A percentile compares a stretch with the other conserved stretches of the same genome.
Evolutionary conservation across 23 tunicate species (phyloP).

Genomic region (Aplidium turbinatum): DNA sequence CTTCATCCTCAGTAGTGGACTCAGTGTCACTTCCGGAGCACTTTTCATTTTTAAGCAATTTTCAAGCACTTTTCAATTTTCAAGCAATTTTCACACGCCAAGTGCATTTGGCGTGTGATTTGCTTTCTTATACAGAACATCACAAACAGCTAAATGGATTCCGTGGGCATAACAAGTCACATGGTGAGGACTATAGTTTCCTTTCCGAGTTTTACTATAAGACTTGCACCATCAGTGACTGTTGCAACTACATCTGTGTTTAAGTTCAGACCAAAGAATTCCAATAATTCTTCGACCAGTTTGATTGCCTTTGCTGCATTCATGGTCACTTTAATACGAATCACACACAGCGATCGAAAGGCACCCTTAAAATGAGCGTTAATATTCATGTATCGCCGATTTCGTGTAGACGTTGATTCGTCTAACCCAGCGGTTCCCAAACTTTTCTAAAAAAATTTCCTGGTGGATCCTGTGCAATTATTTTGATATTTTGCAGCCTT

Average conservation of each 20-base stretch:
- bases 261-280: slow-evolving; percentile 37
- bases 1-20: slow-evolving; percentile 27
- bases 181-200: slow-evolving; percentile 27
- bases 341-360: slow-evolving; percentile 8
- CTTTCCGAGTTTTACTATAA: slow-evolving; percentile 24
- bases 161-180: slow-evolving; percentile 35
- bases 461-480: no score
- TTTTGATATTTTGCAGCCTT: no score
- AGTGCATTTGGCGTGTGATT: no score
- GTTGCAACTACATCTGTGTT: slow-evolving; percentile 41
- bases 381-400: slow-evolving; percentile 36
- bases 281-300: slow-evolving; percentile 43
- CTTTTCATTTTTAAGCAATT: not conserved
- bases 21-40: slow-evolving; percentile 25
- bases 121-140: slow-evolving; percentile 29
- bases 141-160: slow-evolving; percentile 29
- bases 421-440: no score
- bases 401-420: slow-evolving; percentile 15
- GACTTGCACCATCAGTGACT: slow-evolving; percentile 39
- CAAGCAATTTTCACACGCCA: no score
- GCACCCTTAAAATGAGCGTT: slow-evolving; percentile 33
- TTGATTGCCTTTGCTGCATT: slow-evolving; percentile 46
- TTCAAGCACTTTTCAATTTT: no score
- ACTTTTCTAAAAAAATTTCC: no score
- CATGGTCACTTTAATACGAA: slow-evolving; percentile 4